Evolutionary conservation across 2,113 vertebrate species (phyloP).

Genomic region (Solea senegalensis): DNA sequence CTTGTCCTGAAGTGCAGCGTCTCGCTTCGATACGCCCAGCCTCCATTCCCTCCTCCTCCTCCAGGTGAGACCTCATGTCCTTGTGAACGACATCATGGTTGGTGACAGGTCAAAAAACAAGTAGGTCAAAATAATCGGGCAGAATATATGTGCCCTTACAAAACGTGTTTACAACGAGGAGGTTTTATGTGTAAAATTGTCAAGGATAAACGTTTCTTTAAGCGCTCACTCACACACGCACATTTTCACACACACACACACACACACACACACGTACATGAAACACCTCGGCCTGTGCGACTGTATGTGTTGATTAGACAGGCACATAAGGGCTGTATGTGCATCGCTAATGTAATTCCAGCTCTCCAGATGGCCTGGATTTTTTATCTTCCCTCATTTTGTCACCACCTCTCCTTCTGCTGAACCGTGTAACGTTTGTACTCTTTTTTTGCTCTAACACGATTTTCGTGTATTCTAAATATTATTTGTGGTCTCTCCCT

Average conservation of each 20-base stretch:
- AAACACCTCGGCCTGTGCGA: constrained; percentile 31
- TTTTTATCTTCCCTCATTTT: constrained; percentile 30
- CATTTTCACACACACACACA: background rate
- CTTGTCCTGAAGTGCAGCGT: no score
- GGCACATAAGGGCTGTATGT: constrained; percentile 57
- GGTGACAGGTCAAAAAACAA: no score
- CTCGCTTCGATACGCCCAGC: no score
- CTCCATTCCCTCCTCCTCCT: no score
- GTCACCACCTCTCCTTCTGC: constrained; percentile 18
- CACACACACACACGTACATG: constrained; percentile 23
- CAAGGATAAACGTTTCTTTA: no score
- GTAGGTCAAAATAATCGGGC: no score
- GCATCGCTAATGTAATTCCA: constrained; percentile 75
- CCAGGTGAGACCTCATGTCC: no score
- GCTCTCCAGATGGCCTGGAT: constrained; percentile 74
- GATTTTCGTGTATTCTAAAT: background rate
- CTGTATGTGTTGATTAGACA: constrained; percentile 57
- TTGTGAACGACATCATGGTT: no score
- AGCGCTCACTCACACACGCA: background rate
- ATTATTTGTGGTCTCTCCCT: constrained; percentile 7
- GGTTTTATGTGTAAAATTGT: no score
- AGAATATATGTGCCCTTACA: no score
- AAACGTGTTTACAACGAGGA: no score
- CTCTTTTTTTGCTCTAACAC: constrained; percentile 1
- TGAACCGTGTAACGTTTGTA: constrained; percentile 8